Conservation (phyloP, 2,888 invertebrate genomes). For the Elmis aenea region DNA sequence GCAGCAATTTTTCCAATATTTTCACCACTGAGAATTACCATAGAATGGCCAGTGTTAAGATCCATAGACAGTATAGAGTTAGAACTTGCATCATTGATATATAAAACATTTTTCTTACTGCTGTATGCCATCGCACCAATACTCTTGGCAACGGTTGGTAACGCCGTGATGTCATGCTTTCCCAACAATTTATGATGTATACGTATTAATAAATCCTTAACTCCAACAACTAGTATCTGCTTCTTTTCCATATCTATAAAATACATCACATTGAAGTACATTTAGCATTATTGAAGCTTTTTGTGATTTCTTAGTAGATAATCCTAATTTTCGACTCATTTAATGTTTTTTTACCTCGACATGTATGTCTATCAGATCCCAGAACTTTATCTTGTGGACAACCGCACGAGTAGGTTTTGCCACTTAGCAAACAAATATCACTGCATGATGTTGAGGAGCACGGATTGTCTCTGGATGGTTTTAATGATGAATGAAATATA, state of each 20-base stretch:
- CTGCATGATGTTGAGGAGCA: constrained; percentile 63
- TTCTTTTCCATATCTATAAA: constrained; percentile 43
- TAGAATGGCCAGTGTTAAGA: constrained; percentile 29
- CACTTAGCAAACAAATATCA: constrained; percentile 71
- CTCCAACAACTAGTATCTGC: constrained; percentile 55
- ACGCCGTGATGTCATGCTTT: constrained; percentile 52
- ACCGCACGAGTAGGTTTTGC: constrained; percentile 59
- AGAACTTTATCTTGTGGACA: constrained; percentile 72
- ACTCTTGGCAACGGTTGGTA: constrained; percentile 44
- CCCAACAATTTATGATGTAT: constrained; percentile 65
- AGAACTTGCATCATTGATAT: constrained; percentile 50
- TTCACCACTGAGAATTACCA: constrained; percentile 1
- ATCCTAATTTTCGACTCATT: too few relatives aligned
- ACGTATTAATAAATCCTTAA: constrained; percentile 53
- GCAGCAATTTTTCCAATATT: constrained; percentile 43
- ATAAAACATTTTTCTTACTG: constrained; percentile 49
- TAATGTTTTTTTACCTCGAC: constrained; percentile 45
- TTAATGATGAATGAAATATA: constrained; percentile 66
- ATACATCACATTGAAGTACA: constrained; percentile 3
- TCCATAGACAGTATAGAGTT: constrained; percentile 48
- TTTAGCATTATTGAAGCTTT: too few relatives aligned
- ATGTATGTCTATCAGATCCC: constrained; percentile 51
- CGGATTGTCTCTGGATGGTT: constrained; percentile 52
- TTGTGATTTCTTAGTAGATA: too few relatives aligned
- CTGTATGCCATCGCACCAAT: constrained; percentile 68